Percentiles rank a stretch among this genome's conserved stretches.
Evolutionary conservation across 2,113 vertebrate genomes (phyloP).

Genomic region (Aldabrachelys gigantea): DNA sequence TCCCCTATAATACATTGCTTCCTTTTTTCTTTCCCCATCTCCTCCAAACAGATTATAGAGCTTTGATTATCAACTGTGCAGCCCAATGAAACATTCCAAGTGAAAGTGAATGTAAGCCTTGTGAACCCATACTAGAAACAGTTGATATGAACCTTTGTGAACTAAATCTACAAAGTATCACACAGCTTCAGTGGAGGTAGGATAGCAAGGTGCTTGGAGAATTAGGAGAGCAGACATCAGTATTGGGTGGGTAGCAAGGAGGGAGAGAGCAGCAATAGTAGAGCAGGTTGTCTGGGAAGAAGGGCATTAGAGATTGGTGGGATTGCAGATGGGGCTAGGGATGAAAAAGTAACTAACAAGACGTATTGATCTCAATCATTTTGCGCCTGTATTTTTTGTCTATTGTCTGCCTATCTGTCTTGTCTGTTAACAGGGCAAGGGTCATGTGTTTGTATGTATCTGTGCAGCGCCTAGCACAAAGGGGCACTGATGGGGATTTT

Average conservation of each 20-base stretch:
- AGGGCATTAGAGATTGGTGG: conserved; percentile 1
- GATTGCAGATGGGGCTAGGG: background rate
- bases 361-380: background rate
- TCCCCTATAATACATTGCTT: too few relatives aligned
- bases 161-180: background rate
- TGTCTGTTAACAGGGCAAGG: conserved; percentile 1
- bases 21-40: too few relatives aligned
- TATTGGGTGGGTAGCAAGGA: background rate
- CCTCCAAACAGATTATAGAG: too few relatives aligned
- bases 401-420: background rate
- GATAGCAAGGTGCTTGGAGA: rapidly evolving
- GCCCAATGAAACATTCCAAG: background rate
- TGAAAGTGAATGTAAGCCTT: background rate
- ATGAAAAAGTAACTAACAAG: background rate
- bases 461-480: background rate
- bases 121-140: background rate
- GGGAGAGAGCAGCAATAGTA: background rate
- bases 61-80: too few relatives aligned
- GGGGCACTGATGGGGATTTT: background rate
- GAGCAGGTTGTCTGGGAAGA: background rate
- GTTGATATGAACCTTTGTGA: rapidly evolving
- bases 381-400: background rate
- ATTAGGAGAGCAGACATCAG: background rate
- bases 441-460: background rate
- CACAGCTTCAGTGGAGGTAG: background rate